Conservation (phyloP, 2,113 vertebrate genomes). For the Eurystomus gularis region DNA sequence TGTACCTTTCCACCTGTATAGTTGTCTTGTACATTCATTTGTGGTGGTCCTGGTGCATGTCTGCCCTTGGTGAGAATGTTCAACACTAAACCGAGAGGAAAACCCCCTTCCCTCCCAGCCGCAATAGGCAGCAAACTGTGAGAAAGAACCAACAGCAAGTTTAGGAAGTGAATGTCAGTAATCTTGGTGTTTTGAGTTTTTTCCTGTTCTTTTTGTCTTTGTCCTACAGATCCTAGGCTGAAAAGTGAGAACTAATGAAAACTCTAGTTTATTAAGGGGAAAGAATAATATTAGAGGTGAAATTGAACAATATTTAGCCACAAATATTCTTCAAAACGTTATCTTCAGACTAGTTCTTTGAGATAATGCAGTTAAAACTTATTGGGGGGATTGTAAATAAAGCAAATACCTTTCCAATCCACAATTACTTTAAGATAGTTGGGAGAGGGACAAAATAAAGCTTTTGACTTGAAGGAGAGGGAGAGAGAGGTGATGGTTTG, state of each 20-base stretch:
- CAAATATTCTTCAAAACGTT: neutral
- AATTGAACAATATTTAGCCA: neutral
- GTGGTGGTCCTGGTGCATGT: neutral
- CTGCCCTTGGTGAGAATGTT: neutral
- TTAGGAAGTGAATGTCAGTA: neutral
- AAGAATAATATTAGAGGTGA: neutral
- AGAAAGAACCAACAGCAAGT: neutral
- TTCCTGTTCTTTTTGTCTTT: neutral
- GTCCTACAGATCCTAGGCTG: neutral
- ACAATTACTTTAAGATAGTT: neutral
- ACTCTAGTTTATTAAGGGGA: neutral
- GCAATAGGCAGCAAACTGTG: neutral
- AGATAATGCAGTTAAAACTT: neutral
- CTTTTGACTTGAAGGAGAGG: neutral
- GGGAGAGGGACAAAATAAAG: neutral
- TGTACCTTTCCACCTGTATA: neutral
- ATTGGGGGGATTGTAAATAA: neutral
- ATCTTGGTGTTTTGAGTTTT: neutral
- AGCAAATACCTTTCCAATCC: neutral
- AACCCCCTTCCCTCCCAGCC: neutral
- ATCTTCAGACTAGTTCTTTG: neutral
- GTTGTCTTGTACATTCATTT: neutral
- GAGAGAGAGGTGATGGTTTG: neutral
- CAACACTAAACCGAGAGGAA: neutral
- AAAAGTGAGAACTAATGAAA: neutral